These are phyloP conservation scores for Channa argus DNA, from an alignment of 2,113 vertebrate genomes.

Conservation along the genomic window DNA sequence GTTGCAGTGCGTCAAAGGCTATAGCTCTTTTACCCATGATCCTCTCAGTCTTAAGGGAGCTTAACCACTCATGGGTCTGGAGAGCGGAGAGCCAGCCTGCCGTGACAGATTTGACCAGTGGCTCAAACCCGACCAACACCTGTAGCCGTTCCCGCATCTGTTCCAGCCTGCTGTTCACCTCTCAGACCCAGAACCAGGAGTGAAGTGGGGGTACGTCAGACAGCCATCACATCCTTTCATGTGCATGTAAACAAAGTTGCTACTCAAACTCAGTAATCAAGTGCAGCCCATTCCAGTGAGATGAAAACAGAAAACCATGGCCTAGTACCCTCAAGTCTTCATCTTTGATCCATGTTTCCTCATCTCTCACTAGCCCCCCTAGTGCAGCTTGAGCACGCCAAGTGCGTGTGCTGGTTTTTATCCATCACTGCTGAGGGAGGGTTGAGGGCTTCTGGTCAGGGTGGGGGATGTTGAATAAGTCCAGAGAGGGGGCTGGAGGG, in stretches of 20 bases:
- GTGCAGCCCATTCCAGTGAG: conserved; percentile 76
- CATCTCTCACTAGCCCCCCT: conserved; percentile 52
- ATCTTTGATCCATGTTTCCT: conserved; percentile 55
- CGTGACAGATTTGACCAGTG: conserved; percentile 61
- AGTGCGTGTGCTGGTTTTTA: conserved; percentile 78
- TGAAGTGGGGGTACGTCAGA: conserved; percentile 43
- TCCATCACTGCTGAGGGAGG: conserved; percentile 65
- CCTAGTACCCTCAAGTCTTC: conserved; percentile 68
- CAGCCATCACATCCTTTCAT: conserved; percentile 65
- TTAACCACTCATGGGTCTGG: conserved; percentile 75
- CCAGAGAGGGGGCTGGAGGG: conserved; percentile 69
- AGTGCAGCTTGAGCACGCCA: conserved; percentile 73
- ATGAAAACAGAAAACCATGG: conserved; percentile 68
- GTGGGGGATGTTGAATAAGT: conserved; percentile 53
- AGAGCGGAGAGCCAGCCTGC: conserved; percentile 57
- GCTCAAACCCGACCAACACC: conserved; percentile 39
- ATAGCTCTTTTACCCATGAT: conserved; percentile 79
- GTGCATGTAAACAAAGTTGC: conserved; percentile 80
- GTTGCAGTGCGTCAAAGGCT: conserved; percentile 79
- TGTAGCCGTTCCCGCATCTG: conserved; percentile 47
- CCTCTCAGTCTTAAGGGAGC: conserved; percentile 73
- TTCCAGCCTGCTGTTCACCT: conserved; percentile 19
- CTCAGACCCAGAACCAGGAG: conserved; percentile 34
- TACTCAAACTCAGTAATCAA: conserved; percentile 72
- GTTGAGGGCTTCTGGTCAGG: conserved; percentile 56